Evolutionary conservation across 37 sponge, comb jelly and placozoan species (phyloP).

Genomic region (Dysidea cf. avara): DNA sequence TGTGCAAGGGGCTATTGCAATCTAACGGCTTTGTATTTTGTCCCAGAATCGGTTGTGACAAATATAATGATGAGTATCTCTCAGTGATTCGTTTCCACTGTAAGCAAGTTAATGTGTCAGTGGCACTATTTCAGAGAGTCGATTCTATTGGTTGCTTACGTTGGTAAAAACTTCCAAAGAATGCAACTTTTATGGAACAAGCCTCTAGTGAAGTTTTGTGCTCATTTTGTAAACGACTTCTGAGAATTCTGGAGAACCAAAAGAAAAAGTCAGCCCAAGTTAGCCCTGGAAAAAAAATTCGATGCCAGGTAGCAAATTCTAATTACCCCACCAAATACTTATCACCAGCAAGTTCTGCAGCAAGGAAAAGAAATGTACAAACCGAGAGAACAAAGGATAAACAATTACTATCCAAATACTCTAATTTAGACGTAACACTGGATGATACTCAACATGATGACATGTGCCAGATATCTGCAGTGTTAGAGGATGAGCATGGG

Average conservation of each 20-base stretch:
- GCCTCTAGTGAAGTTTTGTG: no score
- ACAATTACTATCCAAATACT: slow-evolving; percentile 17
- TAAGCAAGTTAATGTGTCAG: slow-evolving; percentile 11
- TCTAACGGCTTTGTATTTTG: slow-evolving; percentile 28
- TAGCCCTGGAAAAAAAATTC: no score
- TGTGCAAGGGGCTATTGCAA: slow-evolving; percentile 1
- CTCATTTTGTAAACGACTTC: slow-evolving; percentile 17
- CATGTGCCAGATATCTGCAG: no score
- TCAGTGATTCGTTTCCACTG: slow-evolving; percentile 29
- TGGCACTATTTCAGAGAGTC: slow-evolving; percentile 20
- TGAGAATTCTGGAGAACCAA: slow-evolving; percentile 5
- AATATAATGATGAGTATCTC: slow-evolving; percentile 2
- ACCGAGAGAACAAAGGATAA: slow-evolving; percentile 8
- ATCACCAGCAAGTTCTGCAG: no score
- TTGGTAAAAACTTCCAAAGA: slow-evolving; percentile 32
- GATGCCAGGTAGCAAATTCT: slow-evolving; percentile 3
- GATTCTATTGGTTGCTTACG: no score
- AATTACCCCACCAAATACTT: no score
- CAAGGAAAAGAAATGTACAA: slow-evolving; percentile 19
- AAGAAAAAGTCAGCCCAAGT: no score
- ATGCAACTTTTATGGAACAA: slow-evolving; percentile 29
- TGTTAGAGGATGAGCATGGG: no score
- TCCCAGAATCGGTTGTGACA: slow-evolving; percentile 31
- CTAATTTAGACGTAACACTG: slow-evolving; percentile 19
- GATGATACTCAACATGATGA: no score